A percentile compares a stretch with the other conserved stretches of the same genome.
Evolutionary conservation across 2,113 vertebrate species (phyloP).

Genomic region (Dicerorhinus sumatrensis): DNA sequence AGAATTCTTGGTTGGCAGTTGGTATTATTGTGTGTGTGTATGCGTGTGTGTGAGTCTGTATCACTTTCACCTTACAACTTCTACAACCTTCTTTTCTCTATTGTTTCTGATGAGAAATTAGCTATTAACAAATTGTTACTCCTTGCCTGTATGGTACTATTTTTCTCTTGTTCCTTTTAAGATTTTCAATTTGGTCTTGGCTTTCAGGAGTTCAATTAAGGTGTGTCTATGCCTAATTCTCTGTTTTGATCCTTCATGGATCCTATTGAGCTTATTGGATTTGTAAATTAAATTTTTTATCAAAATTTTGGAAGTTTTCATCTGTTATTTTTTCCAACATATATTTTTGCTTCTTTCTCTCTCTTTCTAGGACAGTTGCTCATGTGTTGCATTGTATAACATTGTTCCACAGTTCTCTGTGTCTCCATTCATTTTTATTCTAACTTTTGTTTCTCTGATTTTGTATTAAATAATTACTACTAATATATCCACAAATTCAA

Average conservation of each 20-base stretch:
- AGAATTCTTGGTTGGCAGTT: background rate
- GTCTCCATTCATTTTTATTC: background rate
- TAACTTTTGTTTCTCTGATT: background rate
- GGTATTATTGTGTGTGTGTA: background rate
- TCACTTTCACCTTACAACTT: background rate
- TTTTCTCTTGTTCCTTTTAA: background rate
- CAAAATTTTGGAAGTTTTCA: background rate
- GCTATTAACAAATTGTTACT: background rate
- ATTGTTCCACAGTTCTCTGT: background rate
- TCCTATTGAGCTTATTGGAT: background rate
- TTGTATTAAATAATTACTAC: background rate
- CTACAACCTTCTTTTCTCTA: background rate
- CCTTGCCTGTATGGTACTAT: background rate
- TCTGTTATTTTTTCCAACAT: background rate
- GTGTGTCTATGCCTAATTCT: background rate
- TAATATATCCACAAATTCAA: background rate
- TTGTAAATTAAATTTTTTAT: background rate
- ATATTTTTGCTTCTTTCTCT: background rate
- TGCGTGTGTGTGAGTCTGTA: background rate
- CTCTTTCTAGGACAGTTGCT: background rate
- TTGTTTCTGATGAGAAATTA: background rate
- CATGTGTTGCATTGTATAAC: background rate
- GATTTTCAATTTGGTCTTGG: background rate
- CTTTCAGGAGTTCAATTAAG: background rate
- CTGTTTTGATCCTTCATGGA: background rate